These are phyloP conservation scores for Botia almorhae DNA, from an alignment of 2,797 vertebrate genomes.

Conservation along the genomic window DNA sequence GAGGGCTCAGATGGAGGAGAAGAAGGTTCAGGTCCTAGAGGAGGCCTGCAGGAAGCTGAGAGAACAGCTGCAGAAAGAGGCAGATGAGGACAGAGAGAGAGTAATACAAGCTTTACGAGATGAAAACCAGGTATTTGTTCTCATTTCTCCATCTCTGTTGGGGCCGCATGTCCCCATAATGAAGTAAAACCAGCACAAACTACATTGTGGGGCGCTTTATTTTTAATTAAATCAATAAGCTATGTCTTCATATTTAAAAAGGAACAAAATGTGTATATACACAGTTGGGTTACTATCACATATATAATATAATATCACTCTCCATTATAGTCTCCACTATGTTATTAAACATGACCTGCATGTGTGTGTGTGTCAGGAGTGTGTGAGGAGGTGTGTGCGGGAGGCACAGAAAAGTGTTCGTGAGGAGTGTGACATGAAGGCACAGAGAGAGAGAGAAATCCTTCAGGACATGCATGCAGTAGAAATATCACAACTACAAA, in stretches of 20 bases:
- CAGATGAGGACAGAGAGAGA: constrained; percentile 38
- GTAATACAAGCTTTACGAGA: constrained; percentile 31
- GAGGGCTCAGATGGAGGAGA: constrained; percentile 47
- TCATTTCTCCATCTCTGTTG: constrained; percentile 30
- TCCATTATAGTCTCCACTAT: not conserved
- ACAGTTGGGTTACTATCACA: too few species aligned
- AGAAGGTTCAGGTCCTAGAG: constrained; percentile 48
- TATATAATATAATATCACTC: not conserved
- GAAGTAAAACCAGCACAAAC: not conserved
- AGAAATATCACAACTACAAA: constrained; percentile 68
- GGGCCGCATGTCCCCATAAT: not conserved
- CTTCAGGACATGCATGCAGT: constrained; percentile 67
- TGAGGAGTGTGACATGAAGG: constrained; percentile 51
- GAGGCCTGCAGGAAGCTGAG: constrained; percentile 49
- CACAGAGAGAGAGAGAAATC: constrained; percentile 63
- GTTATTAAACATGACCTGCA: not conserved
- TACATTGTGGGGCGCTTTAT: too few species aligned
- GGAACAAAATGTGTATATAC: too few species aligned
- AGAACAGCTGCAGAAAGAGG: constrained; percentile 63
- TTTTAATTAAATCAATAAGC: too few species aligned
- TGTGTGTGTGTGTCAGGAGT: constrained; percentile 37
- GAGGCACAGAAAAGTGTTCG: constrained; percentile 46
- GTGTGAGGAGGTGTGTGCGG: constrained; percentile 49
- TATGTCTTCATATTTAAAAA: too few species aligned
- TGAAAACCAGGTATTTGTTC: constrained; percentile 50